Base-by-base conservation (phyloP, 2,797 vertebrate genomes). In the Pelochelys cantorii region DNA sequence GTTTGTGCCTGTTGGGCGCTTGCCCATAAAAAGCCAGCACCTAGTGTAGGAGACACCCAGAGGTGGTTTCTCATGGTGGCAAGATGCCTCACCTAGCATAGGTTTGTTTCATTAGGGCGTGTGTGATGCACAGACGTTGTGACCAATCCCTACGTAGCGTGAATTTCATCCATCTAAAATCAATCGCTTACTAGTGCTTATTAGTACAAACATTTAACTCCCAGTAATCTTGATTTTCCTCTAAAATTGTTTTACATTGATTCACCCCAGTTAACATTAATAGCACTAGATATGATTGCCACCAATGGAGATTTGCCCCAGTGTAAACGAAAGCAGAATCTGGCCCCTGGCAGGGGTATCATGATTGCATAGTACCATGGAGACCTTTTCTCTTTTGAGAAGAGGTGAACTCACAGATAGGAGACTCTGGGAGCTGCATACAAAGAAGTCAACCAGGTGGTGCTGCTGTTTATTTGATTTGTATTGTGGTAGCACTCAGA, bases 401-500 rank as follows among this genome's bases (percentile, higher is more conserved):
- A 86, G 56, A 82, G 78, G 37, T 42, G 62, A 57, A 82, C 52
- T 60, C 34, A 27, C 52, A 75, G 71, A 54, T 2, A 84, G 31
- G 7, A n/a, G 0, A 82, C 83, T 92, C 91, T 75, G 85, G 54
- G 55, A 8, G 3, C 57, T 87, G 20, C 42, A 53, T 1, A 65
- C 27, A 52, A 34, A 84, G 79, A 55, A 78, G 57, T 20, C 54
- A 92, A 1, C 11, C 54, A 57, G 31, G 25, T 80, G 42, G 90
- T 68, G 85, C 18, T 85, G 18, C 81, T 60, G n/a, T 29, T 77
- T 27, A 29, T 52, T 48, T 23, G 11, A 37, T 37, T 1, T 83
- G 37, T 68, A 52, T 53, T 85, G 29, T 4, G 55, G 87, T 81
- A 92, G 92, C 93, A 91, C 68, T 91, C 85, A 88, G 90, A 95